Base-by-base conservation (phyloP, 30 jellyfish, hydroid and myxozoan species). In the Hydra vulgaris region DNA sequence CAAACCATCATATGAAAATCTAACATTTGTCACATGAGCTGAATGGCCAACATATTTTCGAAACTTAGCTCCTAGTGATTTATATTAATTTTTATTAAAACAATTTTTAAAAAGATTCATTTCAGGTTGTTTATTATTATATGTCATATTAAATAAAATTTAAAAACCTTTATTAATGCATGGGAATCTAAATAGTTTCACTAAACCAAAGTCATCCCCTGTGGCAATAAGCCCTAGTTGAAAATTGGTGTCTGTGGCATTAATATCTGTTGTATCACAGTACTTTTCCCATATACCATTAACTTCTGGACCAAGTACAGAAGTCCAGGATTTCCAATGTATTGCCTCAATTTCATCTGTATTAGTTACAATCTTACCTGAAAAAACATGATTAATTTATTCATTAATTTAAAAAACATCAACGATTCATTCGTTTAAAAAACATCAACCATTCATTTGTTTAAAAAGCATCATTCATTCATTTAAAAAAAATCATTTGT, bases 211-310 rank as follows among this genome's bases (percentile, higher is more conserved):
- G 66, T 89, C 97, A 74, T 89, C 97, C 7, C 97, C 97, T 17
- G 97, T 84, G 7, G 82, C 97, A 27, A 89, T 73, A 53, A 89
- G 93, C 17, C 97, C 95, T 26, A 79, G 89, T 77, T 81, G 93
- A 27, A 89, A 89, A 70, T 85, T 89, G 15, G 97, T 90, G 61
- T 89, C 97, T 4, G 95, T 86, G 0, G 97, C 97, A 72, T 89
- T 89, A 25, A 89, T 88, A 76, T 89, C 97, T 0, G 95, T 85
- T 26, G 97, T 89, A 83, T 84, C 95, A 7, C 95, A 81, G 77
- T 79, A 89, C 67, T 89, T 89, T 74, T 85, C 97, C 97, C 97
- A 89, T 53, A 89, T 89, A 27, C 97, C 97, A 77, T 89, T 85
- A 79, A 89, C 97, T 72, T 89, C 97, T 7, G 86, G 88, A 18